Base-by-base conservation (phyloP, 2,888 invertebrate species). In the Tribolium freemani region DNA sequence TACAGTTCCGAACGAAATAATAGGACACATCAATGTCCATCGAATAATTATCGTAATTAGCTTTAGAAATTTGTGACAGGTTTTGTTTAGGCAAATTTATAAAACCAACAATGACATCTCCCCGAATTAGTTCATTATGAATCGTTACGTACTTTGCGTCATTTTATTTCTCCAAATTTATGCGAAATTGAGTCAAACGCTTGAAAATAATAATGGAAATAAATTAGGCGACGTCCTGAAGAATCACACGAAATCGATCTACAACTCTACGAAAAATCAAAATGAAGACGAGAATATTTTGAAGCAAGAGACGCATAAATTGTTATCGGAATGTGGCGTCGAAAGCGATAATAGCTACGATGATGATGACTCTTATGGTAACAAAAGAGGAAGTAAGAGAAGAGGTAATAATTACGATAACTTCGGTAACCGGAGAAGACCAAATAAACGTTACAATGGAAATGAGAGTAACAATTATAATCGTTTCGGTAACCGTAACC, bases 281-380 rank as follows among this genome's bases (percentile, higher is more conserved):
- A 64, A 61, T 10, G 74, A 75, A 45, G 75, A 75, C 3, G 78
- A 73, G 8, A 76, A 77, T 50, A 54, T 76, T 16, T 68, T 84
- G 10, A 82, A 78, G 74, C 74, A 64, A 51, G 83, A 84, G 75
- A 77, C 83, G 5, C 75, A 74, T 56, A 82, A 82, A 70, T 77
- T 78, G 11, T n/a, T 83, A 21, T 77, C 74, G 58, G 83, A 83
- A 76, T 84, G 84, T 60, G 83, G 82, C 2, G 77, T 75, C 4
- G 78, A 80, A 9, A 67, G 69, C 31, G 76, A 78, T 30, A 56
- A 45, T 54, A 72, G 57, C 20, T 20, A 48, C 50, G 63, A 54
- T 46, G 45, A 63, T 16, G 45, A 46, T 10, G 51, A 60, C 31
- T 44, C 30, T 53, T 45, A 66, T n/a, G 16, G 21, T 11, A 61